These are phyloP conservation scores for Rotaria socialis DNA, from an alignment of 2,888 invertebrate genomes.

Conservation along the genomic window DNA sequence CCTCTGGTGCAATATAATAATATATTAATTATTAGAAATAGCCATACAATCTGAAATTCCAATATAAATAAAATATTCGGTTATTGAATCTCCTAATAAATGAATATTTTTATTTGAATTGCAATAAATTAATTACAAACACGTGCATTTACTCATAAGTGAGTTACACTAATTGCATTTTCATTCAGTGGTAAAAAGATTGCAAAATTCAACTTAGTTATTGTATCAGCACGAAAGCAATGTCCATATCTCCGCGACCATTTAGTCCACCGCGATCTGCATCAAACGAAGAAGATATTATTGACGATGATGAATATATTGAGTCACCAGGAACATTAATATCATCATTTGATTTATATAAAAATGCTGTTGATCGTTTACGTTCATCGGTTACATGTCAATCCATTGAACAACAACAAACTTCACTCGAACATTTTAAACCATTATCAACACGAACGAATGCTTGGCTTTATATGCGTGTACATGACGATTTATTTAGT, in stretches of 20 bases:
- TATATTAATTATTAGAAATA: too few species aligned
- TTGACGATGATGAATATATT: constrained; percentile 1
- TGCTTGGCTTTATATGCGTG: constrained; percentile 15
- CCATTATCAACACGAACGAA: not conserved
- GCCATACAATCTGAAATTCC: not conserved
- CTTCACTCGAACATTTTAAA: not conserved
- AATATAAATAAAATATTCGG: not conserved
- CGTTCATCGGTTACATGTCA: not conserved
- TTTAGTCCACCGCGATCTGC: not conserved
- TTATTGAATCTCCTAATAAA: not conserved
- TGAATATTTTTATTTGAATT: not conserved
- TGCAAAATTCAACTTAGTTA: too few species aligned
- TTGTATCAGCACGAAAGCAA: not conserved
- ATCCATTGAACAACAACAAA: not conserved
- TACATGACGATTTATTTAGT: not conserved
- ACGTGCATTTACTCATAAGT: not conserved
- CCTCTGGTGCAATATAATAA: too few species aligned
- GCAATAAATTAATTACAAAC: not conserved
- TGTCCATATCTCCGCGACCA: constrained; percentile 15
- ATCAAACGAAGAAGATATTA: not conserved
- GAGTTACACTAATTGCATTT: not conserved
- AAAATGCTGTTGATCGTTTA: constrained; percentile 20
- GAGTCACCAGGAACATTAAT: not conserved
- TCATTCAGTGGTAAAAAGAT: not conserved
- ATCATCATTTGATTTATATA: constrained; percentile 32